Evolutionary conservation across 2,797 vertebrate species (phyloP).

Genomic region (Crocidura indochinensis): DNA sequence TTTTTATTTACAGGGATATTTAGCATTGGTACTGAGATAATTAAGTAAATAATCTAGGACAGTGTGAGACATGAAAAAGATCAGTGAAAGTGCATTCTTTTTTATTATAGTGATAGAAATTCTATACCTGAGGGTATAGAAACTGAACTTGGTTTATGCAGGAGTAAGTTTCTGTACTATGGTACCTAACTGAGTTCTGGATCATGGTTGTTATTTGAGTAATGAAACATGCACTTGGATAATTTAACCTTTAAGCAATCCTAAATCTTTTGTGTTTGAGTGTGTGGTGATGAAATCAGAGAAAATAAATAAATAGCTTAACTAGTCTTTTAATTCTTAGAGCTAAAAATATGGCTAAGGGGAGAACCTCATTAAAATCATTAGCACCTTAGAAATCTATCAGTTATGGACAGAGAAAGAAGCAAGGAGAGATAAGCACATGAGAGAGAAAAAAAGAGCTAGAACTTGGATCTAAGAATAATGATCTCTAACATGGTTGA

Average conservation of each 20-base stretch:
- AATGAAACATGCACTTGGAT: constrained; percentile 68
- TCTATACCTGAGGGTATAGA: neutral
- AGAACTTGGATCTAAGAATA: constrained; percentile 7
- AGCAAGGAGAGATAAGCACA: constrained; percentile 19
- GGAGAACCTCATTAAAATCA: constrained; percentile 75
- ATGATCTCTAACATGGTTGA: constrained; percentile 64
- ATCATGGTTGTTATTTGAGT: constrained; percentile 67
- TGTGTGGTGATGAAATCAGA: neutral
- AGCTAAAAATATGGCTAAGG: constrained; percentile 60
- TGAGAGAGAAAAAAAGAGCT: neutral
- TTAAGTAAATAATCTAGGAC: constrained; percentile 45
- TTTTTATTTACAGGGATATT: constrained; percentile 21
- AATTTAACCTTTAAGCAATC: constrained; percentile 60
- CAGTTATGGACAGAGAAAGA: constrained; percentile 65
- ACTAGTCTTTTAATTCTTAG: neutral
- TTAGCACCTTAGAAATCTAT: constrained; percentile 66
- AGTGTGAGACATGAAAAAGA: neutral
- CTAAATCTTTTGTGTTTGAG: constrained; percentile 49
- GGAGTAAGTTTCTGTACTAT: neutral
- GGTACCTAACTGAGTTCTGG: constrained; percentile 36
- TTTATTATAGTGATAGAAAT: constrained; percentile 42
- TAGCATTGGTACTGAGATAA: constrained; percentile 4
- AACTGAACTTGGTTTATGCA: constrained; percentile 19
- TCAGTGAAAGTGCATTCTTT: constrained; percentile 42
- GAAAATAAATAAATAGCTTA: constrained; percentile 55